These are phyloP conservation scores for Archegozetes longisetosus DNA, from an alignment of 1,140 invertebrate species.

Conservation along the genomic window DNA sequence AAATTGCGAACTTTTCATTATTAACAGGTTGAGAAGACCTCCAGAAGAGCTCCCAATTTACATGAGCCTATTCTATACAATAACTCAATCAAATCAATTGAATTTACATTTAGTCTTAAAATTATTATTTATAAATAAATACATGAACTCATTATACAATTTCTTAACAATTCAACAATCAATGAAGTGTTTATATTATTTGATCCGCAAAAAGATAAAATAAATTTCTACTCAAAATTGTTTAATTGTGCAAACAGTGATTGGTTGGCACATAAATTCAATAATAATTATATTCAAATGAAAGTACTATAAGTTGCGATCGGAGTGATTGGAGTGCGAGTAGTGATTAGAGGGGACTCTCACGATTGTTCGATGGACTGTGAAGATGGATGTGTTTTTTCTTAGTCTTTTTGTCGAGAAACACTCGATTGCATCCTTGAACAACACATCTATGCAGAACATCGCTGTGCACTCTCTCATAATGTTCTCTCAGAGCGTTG, in stretches of 20 bases:
- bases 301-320: background rate
- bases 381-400: background rate
- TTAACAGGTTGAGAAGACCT: too few relatives aligned
- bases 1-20: too few relatives aligned
- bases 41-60: too few relatives aligned
- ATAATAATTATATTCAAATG: background rate
- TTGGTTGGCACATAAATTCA: background rate
- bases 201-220: too few relatives aligned
- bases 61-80: too few relatives aligned
- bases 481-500: conserved; percentile 45
- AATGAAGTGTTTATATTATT: too few relatives aligned
- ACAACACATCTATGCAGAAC: conserved; percentile 28
- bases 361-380: background rate
- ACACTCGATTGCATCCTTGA: conserved; percentile 60
- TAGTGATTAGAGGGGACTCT: background rate
- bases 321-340: background rate
- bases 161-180: too few relatives aligned
- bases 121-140: too few relatives aligned
- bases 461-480: conserved; percentile 41
- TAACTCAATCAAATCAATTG: too few relatives aligned
- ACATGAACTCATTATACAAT: too few relatives aligned
- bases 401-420: conserved; percentile 25
- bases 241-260: background rate
- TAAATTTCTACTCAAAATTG: too few relatives aligned
- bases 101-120: too few relatives aligned